Evolutionary conservation across 1,140 invertebrate species (phyloP).

Genomic region (Phocides pigmalion): DNA sequence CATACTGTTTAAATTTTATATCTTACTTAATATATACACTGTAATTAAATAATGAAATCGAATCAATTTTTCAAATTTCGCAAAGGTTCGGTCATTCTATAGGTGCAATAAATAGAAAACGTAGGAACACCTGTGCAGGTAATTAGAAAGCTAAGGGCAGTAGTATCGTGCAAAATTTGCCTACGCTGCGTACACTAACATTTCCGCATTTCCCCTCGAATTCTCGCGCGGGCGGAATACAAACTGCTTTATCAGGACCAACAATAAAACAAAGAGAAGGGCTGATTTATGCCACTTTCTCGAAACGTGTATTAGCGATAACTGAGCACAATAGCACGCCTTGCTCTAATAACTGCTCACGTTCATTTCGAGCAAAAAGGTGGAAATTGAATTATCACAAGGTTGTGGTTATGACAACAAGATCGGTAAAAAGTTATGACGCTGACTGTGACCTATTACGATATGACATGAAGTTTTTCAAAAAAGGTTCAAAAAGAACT

Average conservation of each 20-base stretch:
- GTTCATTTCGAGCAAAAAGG: conserved; percentile 10
- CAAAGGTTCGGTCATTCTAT: not conserved
- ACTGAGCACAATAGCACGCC: conserved; percentile 8
- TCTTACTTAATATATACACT: no score
- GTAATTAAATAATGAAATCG: no score
- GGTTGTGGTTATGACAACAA: not conserved
- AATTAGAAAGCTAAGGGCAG: conserved; percentile 40
- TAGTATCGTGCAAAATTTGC: conserved; percentile 35
- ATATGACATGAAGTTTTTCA: no score
- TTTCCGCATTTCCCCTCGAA: conserved; percentile 34
- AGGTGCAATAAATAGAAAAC: conserved; percentile 2
- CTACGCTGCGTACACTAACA: conserved; percentile 12
- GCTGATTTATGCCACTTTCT: conserved; percentile 36
- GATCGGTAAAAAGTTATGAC: conserved; percentile 4
- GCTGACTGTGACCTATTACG: no score
- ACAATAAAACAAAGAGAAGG: conserved; percentile 39
- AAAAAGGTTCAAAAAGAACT: no score
- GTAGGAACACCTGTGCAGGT: conserved; percentile 34
- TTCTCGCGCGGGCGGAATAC: conserved; percentile 34
- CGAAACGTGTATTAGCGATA: conserved; percentile 19
- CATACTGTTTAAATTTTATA: no score
- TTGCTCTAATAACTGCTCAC: conserved; percentile 19
- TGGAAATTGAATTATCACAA: conserved; percentile 16
- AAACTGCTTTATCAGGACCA: conserved; percentile 38
- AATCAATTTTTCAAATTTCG: no score